These are phyloP conservation scores for Pentalonia nigronervosa DNA, from an alignment of 1,140 invertebrate species.

Conservation along the genomic window DNA sequence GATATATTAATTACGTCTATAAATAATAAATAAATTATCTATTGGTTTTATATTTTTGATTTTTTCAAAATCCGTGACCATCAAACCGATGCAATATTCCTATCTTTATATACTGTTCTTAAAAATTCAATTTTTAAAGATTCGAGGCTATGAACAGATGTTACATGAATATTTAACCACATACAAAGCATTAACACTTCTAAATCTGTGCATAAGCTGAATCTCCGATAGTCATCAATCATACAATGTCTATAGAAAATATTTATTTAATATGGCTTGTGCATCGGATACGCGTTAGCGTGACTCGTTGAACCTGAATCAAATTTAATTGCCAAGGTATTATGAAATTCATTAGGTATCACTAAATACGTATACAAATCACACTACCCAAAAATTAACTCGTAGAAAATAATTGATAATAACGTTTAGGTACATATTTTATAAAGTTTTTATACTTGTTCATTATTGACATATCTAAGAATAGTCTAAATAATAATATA, in stretches of 20 bases:
- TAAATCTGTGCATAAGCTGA: not conserved
- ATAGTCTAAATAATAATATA: too few species aligned
- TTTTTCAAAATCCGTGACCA: not conserved
- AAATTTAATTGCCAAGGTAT: not conserved
- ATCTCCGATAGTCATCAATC: not conserved
- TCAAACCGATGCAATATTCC: not conserved
- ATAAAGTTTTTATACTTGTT: not conserved
- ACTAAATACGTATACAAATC: not conserved
- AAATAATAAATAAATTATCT: not conserved
- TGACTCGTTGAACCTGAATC: not conserved
- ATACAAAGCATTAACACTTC: not conserved
- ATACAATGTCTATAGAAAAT: slow-evolving; percentile 5
- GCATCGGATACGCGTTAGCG: not conserved
- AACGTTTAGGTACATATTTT: not conserved
- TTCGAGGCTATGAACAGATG: not conserved
- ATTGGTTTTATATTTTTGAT: not conserved
- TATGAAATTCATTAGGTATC: not conserved
- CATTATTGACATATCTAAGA: not conserved
- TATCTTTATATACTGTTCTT: not conserved
- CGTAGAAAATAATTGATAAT: not conserved
- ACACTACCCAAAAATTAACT: not conserved
- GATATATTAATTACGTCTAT: not conserved
- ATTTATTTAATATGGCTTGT: not conserved
- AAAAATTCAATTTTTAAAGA: not conserved
- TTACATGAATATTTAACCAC: not conserved